These are phyloP conservation scores for Amyelois transitella DNA, from an alignment of 1,140 invertebrate genomes.

Conservation along the genomic window DNA sequence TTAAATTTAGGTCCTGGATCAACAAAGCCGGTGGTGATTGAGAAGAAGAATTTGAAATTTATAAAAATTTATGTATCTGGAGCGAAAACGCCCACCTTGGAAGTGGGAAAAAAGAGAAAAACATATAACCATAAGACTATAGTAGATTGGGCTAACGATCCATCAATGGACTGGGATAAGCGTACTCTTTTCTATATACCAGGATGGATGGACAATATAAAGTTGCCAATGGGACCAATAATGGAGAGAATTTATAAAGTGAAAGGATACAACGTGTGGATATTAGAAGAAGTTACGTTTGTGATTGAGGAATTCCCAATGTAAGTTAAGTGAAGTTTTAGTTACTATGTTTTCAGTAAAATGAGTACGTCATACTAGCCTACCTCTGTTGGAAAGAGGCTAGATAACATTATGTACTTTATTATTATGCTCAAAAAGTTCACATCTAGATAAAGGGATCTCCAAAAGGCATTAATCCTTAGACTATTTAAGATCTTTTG, in stretches of 20 bases:
- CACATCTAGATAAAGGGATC: no score
- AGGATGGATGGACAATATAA: neutral
- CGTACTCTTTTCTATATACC: neutral
- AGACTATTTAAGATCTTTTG: no score
- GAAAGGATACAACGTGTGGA: neutral
- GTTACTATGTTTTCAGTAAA: no score
- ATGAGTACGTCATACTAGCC: no score
- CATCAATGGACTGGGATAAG: neutral
- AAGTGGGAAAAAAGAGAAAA: neutral
- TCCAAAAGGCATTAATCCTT: no score
- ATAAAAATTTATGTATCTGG: neutral
- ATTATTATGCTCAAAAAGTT: no score
- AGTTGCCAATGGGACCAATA: neutral
- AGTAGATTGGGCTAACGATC: neutral
- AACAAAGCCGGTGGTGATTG: neutral
- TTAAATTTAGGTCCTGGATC: neutral
- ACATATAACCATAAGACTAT: neutral
- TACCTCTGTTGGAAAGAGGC: no score
- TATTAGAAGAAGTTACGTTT: neutral
- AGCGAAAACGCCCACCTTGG: no score
- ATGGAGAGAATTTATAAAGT: neutral
- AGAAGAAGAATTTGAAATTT: neutral
- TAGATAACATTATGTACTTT: no score
- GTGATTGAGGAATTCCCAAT: slow-evolving; percentile 28
- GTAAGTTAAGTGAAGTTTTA: no score